phyloP scores from a whole-genome alignment of 2,888 invertebrate species.

The Timema cristinae region DNA sequence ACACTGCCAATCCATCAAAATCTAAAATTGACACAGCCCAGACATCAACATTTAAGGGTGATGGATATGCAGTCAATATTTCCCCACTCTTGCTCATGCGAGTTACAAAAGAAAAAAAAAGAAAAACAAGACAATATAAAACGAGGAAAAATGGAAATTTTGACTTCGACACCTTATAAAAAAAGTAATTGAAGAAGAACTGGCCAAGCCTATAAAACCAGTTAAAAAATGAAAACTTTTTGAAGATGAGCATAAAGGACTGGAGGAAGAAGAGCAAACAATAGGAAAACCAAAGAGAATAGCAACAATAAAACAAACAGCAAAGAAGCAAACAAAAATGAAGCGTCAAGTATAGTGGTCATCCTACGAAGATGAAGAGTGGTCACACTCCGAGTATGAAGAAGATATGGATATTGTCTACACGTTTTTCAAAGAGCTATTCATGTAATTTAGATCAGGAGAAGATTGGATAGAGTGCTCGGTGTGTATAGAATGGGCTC shows the following conservation, averaged over 20 bases:
- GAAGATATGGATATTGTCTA: constrained; percentile 7
- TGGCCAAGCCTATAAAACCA: neutral
- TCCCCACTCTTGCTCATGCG: no score
- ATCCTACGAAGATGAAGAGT: neutral
- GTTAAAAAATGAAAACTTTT: neutral
- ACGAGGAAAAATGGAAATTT: no score
- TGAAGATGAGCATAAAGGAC: neutral
- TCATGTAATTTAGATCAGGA: constrained; percentile 3
- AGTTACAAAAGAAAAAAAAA: no score
- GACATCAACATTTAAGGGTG: no score
- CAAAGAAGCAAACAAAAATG: constrained; percentile 6
- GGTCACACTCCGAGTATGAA: neutral
- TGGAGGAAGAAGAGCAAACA: neutral
- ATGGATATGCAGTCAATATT: no score
- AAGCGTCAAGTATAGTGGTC: neutral
- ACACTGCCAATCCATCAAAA: no score
- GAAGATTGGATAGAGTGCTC: neutral
- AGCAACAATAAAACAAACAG: neutral
- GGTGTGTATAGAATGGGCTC: neutral
- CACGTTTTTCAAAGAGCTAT: constrained; percentile 14
- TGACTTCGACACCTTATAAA: constrained; percentile 3
- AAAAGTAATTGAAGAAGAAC: neutral
- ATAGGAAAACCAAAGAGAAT: no score
- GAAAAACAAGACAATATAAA: no score
- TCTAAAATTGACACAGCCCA: no score